Evolutionary conservation across 2,113 vertebrate genomes (phyloP).

Genomic region (Pipa parva): DNA sequence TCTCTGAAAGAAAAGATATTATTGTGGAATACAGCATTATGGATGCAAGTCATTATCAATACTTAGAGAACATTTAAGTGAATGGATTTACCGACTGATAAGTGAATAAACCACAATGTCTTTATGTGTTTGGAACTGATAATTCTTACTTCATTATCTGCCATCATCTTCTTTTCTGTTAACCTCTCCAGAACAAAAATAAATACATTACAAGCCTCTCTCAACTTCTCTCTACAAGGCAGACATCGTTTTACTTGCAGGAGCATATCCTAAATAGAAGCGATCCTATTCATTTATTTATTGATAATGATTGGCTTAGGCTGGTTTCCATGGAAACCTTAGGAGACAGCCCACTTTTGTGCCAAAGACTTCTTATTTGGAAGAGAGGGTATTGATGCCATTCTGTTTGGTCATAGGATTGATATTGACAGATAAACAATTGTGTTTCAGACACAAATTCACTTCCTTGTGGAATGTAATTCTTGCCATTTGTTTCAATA

Average conservation of each 20-base stretch:
- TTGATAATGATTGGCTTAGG: conserved; percentile 1
- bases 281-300: conserved; percentile 6
- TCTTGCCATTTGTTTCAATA: too few species aligned
- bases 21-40: conserved; percentile 16
- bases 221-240: neutral
- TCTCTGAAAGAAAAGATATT: conserved; percentile 11
- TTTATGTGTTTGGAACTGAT: conserved; percentile 14
- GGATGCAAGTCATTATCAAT: conserved; percentile 36
- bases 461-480: too few species aligned
- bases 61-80: conserved; percentile 36
- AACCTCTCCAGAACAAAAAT: conserved; percentile 4
- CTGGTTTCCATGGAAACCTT: conserved; percentile 20
- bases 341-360: neutral
- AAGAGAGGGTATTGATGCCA: neutral
- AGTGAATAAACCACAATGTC: conserved; percentile 39
- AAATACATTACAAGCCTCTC: neutral
- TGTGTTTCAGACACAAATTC: too few species aligned
- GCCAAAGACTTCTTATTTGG: conserved; percentile 20
- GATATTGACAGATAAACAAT: too few species aligned
- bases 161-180: conserved; percentile 8
- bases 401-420: neutral
- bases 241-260: neutral
- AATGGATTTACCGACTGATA: conserved; percentile 28
- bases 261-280: neutral
- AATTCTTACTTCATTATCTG: conserved; percentile 41